Conservation (phyloP, 2,888 invertebrate genomes). For the Eucera pruinosa region DNA sequence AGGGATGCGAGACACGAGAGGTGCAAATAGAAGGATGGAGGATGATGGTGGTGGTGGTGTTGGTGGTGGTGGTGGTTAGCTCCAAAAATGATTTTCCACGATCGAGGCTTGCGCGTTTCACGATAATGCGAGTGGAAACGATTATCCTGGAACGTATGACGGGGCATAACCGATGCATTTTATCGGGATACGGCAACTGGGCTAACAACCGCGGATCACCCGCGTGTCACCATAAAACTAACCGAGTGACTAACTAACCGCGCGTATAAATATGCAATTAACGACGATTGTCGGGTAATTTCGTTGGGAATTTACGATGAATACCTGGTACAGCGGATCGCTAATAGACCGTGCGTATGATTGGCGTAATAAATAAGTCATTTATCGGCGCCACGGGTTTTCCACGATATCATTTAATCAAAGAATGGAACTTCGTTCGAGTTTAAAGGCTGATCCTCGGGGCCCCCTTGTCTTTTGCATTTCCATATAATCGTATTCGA, state of each 20-base stretch:
- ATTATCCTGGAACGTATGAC: slow-evolving; percentile 62
- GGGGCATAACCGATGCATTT: slow-evolving; percentile 51
- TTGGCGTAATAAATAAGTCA: slow-evolving; percentile 84
- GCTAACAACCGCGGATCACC: slow-evolving; percentile 24
- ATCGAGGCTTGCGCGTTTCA: slow-evolving; percentile 56
- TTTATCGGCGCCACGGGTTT: slow-evolving; percentile 78
- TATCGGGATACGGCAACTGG: slow-evolving; percentile 42
- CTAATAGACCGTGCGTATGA: slow-evolving; percentile 80
- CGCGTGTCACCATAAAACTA: slow-evolving; percentile 70
- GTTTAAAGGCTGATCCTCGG: slow-evolving; percentile 52
- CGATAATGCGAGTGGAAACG: slow-evolving; percentile 65
- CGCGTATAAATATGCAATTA: slow-evolving; percentile 75
- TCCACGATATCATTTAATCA: slow-evolving; percentile 81
- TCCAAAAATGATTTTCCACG: slow-evolving; percentile 62
- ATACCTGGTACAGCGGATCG: no score
- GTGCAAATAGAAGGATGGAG: neutral
- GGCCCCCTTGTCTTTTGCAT: slow-evolving; percentile 73
- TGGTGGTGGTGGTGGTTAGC: slow-evolving; percentile 18
- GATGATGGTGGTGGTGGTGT: neutral
- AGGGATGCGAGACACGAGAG: neutral
- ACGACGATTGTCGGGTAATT: slow-evolving; percentile 77
- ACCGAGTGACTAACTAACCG: slow-evolving; percentile 65
- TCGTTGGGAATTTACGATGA: slow-evolving; percentile 74
- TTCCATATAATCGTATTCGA: slow-evolving; percentile 81
- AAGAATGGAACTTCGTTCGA: slow-evolving; percentile 67